Evolutionary conservation across 1,140 invertebrate species (phyloP), one percentile per base, ranked within the genome.

Genomic region (Cryptotermes secundus): DNA sequence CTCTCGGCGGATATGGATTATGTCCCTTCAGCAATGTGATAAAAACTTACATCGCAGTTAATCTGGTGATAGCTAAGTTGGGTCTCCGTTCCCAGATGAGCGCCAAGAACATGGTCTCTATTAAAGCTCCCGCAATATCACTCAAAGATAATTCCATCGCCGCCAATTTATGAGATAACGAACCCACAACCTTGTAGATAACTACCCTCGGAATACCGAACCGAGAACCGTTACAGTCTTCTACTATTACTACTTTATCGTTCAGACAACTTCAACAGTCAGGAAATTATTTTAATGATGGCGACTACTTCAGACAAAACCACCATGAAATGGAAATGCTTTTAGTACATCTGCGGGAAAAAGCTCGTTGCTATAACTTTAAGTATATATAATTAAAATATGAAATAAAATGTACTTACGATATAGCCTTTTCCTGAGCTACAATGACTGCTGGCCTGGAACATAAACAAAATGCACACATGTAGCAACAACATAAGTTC

Each of bases 391-490:
- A 16, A 14, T 49, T 49, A 7, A n/a, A 31, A 72, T 72, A 72
- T 31, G n/a, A 72, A 72, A 72, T 72, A n/a, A 72, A 82, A 88
- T 82, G 91, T 92, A 95, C 95, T 95, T 93, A 95, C 95, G 94
- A 95, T 95, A 95, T 95, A 95, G 93, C 95, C 95, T 94, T 95
- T 95, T 92, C 95, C 95, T 92, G 94, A 95, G 92, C 94, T 95
- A 92, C 94, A 95, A 92, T 94, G 93, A 92, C 94, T 95, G 93
- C 95, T 95, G 90, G 94, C 94, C 94, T 95, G 93, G 90, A 91
- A 92, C 90, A 89, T 81, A 86, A 49, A 88, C 87, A 84, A 85
- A 84, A 80, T 22, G 26, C 24, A n/a, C 80, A 42, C 34, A n/a
- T 83, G 42, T 36, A 79, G n/a, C n/a, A n/a, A n/a, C n/a, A n/a